Conservation (phyloP, 2,888 invertebrate genomes). For the Oxyscelio sp. region DNA sequence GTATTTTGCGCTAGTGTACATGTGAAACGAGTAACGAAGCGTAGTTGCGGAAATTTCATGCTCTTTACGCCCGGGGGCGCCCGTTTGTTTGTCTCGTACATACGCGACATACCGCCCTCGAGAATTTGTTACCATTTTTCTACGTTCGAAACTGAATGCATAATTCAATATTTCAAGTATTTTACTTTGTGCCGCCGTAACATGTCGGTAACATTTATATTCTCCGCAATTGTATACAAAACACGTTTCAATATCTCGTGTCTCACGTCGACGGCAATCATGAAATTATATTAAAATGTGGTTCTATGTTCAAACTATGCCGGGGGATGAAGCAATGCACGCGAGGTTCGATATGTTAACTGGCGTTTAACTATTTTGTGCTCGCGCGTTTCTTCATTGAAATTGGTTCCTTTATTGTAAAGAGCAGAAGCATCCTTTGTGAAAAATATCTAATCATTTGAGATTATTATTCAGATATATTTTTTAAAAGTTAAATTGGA, state of each 20-base stretch:
- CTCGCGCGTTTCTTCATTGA: too few species aligned
- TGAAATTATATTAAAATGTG: conserved; percentile 20
- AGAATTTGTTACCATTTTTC: conserved; percentile 42
- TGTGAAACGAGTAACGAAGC: too few species aligned
- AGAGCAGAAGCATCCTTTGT: too few species aligned
- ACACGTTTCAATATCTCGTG: conserved; percentile 38
- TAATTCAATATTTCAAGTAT: conserved; percentile 41
- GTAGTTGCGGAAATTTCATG: too few species aligned
- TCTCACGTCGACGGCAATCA: not conserved
- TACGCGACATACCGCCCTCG: not conserved
- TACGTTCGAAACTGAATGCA: conserved; percentile 40
- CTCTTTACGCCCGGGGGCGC: too few species aligned
- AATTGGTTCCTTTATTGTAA: too few species aligned
- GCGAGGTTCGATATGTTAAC: not conserved
- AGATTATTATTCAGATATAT: too few species aligned
- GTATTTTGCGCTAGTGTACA: too few species aligned
- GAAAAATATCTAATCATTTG: too few species aligned
- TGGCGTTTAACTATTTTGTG: not conserved
- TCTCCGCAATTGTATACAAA: conserved; percentile 6
- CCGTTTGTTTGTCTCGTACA: too few species aligned
- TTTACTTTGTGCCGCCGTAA: conserved; percentile 13
- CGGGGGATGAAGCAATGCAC: not conserved
- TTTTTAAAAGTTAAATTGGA: too few species aligned
- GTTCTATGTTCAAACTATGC: not conserved
- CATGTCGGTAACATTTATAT: conserved; percentile 19